Conservation (phyloP, 2,797 vertebrate genomes). For the Arvicola amphibius region DNA sequence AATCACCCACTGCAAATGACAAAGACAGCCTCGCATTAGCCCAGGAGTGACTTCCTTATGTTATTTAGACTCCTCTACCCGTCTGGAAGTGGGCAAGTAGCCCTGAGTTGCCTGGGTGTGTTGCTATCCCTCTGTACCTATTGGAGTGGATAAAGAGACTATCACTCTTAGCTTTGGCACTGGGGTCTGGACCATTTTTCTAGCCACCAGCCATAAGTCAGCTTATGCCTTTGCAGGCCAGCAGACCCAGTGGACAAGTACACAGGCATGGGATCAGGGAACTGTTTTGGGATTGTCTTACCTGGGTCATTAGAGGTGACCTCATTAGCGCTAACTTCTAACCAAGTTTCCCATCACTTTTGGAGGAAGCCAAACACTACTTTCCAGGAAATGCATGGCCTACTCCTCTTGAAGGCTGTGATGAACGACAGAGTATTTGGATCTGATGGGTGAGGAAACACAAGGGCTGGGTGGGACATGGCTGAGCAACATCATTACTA, state of each 20-base stretch:
- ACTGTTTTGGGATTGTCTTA: neutral
- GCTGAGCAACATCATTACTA: neutral
- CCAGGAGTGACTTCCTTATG: neutral
- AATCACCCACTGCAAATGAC: neutral
- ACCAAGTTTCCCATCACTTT: neutral
- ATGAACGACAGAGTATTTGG: neutral
- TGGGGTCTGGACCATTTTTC: constrained; percentile 21
- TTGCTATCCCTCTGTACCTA: neutral
- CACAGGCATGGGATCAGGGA: neutral
- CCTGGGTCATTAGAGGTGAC: constrained; percentile 7
- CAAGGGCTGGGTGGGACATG: neutral
- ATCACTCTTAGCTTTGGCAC: neutral
- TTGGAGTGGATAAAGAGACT: neutral
- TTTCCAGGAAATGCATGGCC: constrained; percentile 16
- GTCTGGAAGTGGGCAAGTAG: neutral
- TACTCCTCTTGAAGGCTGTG: neutral
- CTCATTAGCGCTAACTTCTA: neutral
- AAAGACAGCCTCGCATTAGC: neutral
- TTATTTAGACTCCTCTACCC: neutral
- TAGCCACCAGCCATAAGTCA: neutral
- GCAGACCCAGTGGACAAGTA: neutral
- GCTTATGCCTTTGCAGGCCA: neutral
- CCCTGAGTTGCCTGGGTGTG: neutral
- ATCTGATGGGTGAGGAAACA: neutral
- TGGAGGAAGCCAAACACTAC: neutral